A percentile compares a stretch with the other conserved stretches of the same genome.
These are phyloP conservation scores for Microtus richardsoni DNA, from an alignment of 2,113 vertebrate species.

Conservation along the genomic window DNA sequence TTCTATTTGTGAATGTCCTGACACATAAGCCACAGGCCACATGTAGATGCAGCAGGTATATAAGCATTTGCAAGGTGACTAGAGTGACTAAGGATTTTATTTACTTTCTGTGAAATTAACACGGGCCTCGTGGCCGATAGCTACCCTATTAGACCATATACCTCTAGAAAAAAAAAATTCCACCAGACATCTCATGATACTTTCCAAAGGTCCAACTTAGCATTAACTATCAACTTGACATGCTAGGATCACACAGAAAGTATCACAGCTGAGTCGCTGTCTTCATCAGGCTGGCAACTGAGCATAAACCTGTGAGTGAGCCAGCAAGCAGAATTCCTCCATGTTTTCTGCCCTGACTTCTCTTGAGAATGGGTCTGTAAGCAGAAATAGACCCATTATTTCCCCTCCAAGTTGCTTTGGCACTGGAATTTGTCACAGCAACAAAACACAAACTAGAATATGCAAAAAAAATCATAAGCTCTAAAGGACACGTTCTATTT, in stretches of 20 bases:
- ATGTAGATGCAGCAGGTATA: not conserved
- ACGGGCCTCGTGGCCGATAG: not conserved
- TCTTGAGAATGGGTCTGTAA: not conserved
- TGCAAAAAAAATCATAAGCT: not conserved
- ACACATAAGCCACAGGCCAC: not conserved
- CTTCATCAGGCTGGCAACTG: not conserved
- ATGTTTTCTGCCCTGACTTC: not conserved
- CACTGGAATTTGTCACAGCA: not conserved
- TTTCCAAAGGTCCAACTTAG: not conserved
- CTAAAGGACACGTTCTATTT: not conserved
- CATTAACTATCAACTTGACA: not conserved
- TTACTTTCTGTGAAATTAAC: slow-evolving; percentile 29
- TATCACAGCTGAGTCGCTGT: not conserved
- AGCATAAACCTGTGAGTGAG: not conserved
- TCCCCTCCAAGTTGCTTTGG: not conserved
- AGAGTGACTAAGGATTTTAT: not conserved
- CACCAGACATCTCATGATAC: not conserved
- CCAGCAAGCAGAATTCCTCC: not conserved
- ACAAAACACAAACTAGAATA: not conserved
- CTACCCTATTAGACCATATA: not conserved
- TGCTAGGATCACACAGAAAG: not conserved
- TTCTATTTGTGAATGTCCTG: not conserved
- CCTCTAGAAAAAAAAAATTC: not conserved
- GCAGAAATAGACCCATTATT: not conserved
- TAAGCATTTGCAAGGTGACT: not conserved